These are phyloP conservation scores for Sphenodon punctatus DNA, from an alignment of 2,797 vertebrate species.

Conservation along the genomic window DNA sequence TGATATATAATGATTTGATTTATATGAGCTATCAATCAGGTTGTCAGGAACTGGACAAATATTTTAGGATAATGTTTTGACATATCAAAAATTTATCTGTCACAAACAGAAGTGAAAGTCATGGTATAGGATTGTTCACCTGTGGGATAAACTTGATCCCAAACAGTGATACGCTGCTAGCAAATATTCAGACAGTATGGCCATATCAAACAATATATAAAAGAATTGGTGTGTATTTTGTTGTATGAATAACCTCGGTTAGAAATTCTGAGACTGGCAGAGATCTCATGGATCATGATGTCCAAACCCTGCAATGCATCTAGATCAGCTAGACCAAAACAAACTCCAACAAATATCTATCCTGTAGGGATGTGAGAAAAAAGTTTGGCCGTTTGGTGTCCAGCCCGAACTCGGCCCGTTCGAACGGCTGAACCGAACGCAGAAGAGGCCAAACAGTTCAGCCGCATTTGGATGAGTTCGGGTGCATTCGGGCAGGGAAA, in stretches of 20 bases:
- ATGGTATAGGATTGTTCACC: neutral
- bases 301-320: too few relatives aligned
- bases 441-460: too few relatives aligned
- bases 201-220: neutral
- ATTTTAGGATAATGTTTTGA: constrained; percentile 40
- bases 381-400: too few relatives aligned
- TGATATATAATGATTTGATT: constrained; percentile 58
- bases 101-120: neutral
- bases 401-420: too few relatives aligned
- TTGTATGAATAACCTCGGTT: neutral
- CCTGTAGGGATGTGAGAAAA: too few relatives aligned
- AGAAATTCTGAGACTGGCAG: too few relatives aligned
- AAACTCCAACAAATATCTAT: too few relatives aligned
- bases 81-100: constrained; percentile 28
- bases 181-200: neutral
- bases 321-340: too few relatives aligned
- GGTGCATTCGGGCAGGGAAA: too few relatives aligned
- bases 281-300: too few relatives aligned
- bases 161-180: neutral
- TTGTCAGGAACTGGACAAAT: constrained; percentile 37
- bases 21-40: constrained; percentile 50
- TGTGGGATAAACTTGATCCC: neutral
- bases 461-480: too few relatives aligned
- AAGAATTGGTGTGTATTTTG: neutral
- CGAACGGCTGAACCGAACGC: too few relatives aligned